These are phyloP conservation scores for Trissonchulus latispiculum DNA, from an alignment of 2,888 invertebrate species.

Conservation along the genomic window DNA sequence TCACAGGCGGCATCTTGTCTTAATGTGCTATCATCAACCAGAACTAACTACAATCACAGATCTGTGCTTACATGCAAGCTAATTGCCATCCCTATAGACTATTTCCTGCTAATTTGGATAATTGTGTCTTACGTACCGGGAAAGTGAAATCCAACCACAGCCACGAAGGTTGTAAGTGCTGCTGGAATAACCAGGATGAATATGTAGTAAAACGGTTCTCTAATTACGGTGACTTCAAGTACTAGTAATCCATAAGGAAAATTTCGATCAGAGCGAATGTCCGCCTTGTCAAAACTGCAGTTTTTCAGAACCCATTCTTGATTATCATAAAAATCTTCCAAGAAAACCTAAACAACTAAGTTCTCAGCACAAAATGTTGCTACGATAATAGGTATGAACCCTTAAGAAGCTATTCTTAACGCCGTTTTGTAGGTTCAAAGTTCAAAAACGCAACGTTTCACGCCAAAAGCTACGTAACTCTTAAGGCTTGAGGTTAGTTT, in stretches of 20 bases:
- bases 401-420: no score
- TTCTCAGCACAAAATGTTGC: neutral
- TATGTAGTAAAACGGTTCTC: constrained; percentile 19
- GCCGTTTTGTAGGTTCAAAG: no score
- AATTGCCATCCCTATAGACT: no score
- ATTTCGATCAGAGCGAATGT: neutral
- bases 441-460: no score
- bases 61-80: no score
- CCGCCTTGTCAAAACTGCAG: neutral
- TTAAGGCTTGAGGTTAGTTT: no score
- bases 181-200: constrained; percentile 20
- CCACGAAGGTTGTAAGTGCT: constrained; percentile 12
- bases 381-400: no score
- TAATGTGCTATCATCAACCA: no score
- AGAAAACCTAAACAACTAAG: constrained; percentile 28
- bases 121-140: constrained; percentile 1
- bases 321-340: constrained; percentile 19
- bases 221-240: neutral
- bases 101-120: no score
- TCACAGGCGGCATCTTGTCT: no score
- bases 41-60: no score
- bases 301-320: constrained; percentile 19
- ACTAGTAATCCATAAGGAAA: neutral
- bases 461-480: no score
- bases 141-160: constrained; percentile 17